Evolutionary conservation across 1,140 invertebrate genomes (phyloP).

Genomic region (Hestina assimilis): DNA sequence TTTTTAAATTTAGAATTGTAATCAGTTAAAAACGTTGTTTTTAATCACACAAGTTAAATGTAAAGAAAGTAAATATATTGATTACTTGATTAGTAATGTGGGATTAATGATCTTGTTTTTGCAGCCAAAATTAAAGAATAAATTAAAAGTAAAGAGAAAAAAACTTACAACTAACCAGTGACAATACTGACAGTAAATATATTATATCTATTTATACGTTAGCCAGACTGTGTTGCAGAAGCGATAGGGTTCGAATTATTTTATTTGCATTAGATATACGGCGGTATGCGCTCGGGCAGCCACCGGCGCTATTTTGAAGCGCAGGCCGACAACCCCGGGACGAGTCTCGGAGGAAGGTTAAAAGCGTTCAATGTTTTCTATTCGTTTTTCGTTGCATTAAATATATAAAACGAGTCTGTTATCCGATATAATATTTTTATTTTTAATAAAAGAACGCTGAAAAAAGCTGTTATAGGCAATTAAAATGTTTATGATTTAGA

Average conservation of each 20-base stretch:
- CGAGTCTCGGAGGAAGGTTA: constrained; percentile 11
- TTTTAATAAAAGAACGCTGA: too few species aligned
- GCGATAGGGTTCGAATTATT: constrained; percentile 14
- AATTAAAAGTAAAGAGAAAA: too few species aligned
- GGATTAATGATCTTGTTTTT: too few species aligned
- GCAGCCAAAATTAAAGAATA: too few species aligned
- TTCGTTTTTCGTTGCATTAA: neutral
- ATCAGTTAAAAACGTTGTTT: too few species aligned
- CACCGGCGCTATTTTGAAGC: constrained; percentile 11
- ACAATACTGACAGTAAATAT: neutral
- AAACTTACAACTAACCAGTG: neutral
- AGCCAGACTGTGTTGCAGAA: constrained; percentile 3
- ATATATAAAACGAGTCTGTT: neutral
- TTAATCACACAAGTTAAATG: too few species aligned
- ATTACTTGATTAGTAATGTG: too few species aligned
- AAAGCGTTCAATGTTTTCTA: neutral
- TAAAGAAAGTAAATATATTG: neutral
- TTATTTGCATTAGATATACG: constrained; percentile 22
- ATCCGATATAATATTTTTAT: neutral
- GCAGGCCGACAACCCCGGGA: constrained; percentile 16
- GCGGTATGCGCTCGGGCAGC: constrained; percentile 10
- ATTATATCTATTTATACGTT: constrained; percentile 4
- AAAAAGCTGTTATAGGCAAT: too few species aligned
- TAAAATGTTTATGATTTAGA: too few species aligned
- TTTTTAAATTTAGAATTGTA: too few species aligned